phyloP scores from a whole-genome alignment of 1,140 invertebrate species.

The Saxidomus purpurata region DNA sequence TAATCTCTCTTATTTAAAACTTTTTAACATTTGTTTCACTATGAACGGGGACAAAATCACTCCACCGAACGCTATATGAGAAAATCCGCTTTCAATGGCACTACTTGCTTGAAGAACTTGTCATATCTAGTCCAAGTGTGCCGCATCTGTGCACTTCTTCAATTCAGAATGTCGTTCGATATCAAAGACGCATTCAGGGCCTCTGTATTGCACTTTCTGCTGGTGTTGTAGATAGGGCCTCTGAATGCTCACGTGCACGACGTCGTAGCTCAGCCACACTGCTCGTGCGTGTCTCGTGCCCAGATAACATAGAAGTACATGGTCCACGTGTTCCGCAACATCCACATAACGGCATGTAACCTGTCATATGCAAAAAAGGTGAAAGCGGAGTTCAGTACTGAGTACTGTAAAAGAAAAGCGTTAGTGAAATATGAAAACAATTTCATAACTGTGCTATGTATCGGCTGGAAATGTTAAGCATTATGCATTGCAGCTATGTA shows the following conservation, averaged over 20 bases:
- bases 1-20: no score
- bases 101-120: no score
- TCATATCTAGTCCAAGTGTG: no score
- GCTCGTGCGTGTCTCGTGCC: constrained; percentile 93
- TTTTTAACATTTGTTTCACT: no score
- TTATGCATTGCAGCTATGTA: background rate
- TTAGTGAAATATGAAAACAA: no score
- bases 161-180: no score
- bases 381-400: background rate
- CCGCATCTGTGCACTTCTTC: no score
- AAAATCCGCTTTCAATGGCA: no score
- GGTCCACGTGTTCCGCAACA: constrained; percentile 72
- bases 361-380: constrained; percentile 31
- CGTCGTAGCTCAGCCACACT: constrained; percentile 96
- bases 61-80: no score
- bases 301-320: constrained; percentile 71
- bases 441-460: background rate
- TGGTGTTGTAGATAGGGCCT: constrained; percentile 78
- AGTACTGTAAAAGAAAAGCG: no score
- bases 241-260: constrained; percentile 94
- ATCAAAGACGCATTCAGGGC: background rate
- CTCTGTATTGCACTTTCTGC: constrained; percentile 63
- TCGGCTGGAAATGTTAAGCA: background rate
- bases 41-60: no score
- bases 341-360: constrained; percentile 71